Evolutionary conservation across 2,797 vertebrate genomes (phyloP), one percentile per base, ranked within the genome.

Genomic region (Anolis apletophallus): DNA sequence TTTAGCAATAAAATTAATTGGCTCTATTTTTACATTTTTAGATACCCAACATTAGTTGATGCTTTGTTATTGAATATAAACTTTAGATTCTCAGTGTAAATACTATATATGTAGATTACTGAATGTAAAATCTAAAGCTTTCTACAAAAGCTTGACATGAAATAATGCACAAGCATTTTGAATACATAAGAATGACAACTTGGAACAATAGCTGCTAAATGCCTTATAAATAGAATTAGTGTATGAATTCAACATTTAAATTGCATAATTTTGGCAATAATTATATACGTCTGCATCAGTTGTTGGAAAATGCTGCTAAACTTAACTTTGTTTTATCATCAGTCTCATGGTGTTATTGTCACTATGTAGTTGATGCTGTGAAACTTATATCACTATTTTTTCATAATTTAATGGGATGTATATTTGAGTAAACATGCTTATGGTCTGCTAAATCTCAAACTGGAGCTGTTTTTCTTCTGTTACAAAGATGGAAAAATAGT

Each of bases 11-110:
- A 73, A 57, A 79, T 7, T 10, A 73, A 34, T 13, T 50, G 71
- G 57, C 57, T 29, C 46, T 64, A 76, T 40, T 36, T 16, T 71
- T 88, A 26, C 71, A 40, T 86, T 88, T 32, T 73, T 68, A 1
- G 59, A 34, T 0, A 0, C 21, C 5, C 34, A 79, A 46, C n/a
- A 80, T 80, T 80, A 1, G 7, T 68, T 67, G 59, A 72, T 72
- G 61, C 1, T 40, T 72, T 54, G 55, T 34, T 0, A 57, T 82
- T 13, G 46, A 61, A 3, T n/a, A 81, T 54, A 52, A 54, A 54
- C 61, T 75, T 16, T 57, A 82, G 21, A 26, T 2, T 74, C 5
- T 0, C 13, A 13, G 26, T n/a, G 5, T 73, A 82, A 79, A 54
- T 71, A 2, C n/a, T n/a, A n/a, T n/a, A n/a, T n/a, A n/a, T n/a